Conservation (phyloP, 2,797 vertebrate species). For the Argentina silus region DNA sequence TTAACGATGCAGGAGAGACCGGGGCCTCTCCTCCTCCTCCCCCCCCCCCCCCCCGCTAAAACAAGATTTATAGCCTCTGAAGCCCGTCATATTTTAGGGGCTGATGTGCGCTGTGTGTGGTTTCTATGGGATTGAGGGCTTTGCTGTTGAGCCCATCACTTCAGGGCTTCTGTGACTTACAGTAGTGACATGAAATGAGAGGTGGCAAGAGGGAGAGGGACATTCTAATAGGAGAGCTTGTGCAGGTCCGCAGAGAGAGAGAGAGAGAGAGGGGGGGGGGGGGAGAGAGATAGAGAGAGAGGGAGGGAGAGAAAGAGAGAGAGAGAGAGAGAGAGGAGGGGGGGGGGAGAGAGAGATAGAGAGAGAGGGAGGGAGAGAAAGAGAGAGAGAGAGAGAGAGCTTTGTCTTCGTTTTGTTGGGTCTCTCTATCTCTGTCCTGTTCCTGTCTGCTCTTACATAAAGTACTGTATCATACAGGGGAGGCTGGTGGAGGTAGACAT, state of each 20-base stretch:
- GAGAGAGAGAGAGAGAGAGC: not conserved
- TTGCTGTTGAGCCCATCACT: constrained; percentile 74
- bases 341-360: too few relatives aligned
- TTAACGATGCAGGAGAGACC: constrained; percentile 77
- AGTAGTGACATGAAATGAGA: constrained; percentile 56
- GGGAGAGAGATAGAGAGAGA: constrained; percentile 29
- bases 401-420: constrained; percentile 13
- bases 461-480: too few relatives aligned
- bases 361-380: not conserved
- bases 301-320: not conserved
- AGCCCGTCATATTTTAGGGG: constrained; percentile 81
- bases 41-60: constrained; percentile 65
- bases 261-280: constrained; percentile 49
- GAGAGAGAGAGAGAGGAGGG: not conserved
- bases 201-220: constrained; percentile 52
- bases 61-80: constrained; percentile 81
- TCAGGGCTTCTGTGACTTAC: constrained; percentile 70
- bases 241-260: constrained; percentile 14
- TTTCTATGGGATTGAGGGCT: constrained; percentile 81
- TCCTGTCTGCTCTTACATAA: constrained; percentile 45
- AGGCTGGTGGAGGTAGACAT: too few relatives aligned
- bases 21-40: constrained; percentile 55
- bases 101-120: constrained; percentile 77
- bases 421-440: constrained; percentile 42
- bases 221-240: constrained; percentile 36